Evolutionary conservation across 2,888 invertebrate species (phyloP).

Genomic region (Cordilura impudica): DNA sequence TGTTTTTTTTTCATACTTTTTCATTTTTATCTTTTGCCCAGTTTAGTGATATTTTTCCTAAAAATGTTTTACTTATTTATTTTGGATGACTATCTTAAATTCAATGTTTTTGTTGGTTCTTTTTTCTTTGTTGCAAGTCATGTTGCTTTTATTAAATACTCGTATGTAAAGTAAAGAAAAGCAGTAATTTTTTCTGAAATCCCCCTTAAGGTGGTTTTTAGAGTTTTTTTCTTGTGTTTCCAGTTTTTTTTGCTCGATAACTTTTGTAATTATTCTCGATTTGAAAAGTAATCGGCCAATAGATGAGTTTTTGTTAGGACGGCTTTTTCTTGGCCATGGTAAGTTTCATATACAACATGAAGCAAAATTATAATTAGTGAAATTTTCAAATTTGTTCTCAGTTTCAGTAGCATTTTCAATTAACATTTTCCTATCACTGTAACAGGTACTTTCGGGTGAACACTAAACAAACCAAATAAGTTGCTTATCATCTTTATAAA

Average conservation of each 20-base stretch:
- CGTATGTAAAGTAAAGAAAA: constrained; percentile 43
- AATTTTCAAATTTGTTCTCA: constrained; percentile 26
- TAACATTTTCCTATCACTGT: too few species aligned
- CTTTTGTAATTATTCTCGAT: constrained; percentile 44
- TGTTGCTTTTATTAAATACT: constrained; percentile 12
- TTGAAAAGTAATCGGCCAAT: neutral
- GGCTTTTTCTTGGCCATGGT: neutral
- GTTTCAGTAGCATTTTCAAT: too few species aligned
- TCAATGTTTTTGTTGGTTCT: constrained; percentile 43
- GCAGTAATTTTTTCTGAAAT: constrained; percentile 5
- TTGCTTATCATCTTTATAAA: too few species aligned
- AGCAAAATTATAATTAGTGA: constrained; percentile 55
- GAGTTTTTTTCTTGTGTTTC: constrained; percentile 21
- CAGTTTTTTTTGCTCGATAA: constrained; percentile 39
- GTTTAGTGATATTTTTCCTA: constrained; percentile 32
- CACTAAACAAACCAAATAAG: too few species aligned
- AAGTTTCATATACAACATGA: constrained; percentile 34
- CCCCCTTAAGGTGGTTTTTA: constrained; percentile 35
- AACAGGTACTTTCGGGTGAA: too few species aligned
- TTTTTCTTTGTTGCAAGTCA: constrained; percentile 46
- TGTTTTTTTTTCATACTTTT: constrained; percentile 28
- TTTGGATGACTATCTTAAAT: constrained; percentile 46
- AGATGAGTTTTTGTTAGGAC: neutral
- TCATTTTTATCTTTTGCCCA: constrained; percentile 54
- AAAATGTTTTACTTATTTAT: constrained; percentile 20